Evolutionary conservation across 2,113 vertebrate species (phyloP), one percentile per base, ranked within the genome.

Genomic region (Chunga burmeisteri): DNA sequence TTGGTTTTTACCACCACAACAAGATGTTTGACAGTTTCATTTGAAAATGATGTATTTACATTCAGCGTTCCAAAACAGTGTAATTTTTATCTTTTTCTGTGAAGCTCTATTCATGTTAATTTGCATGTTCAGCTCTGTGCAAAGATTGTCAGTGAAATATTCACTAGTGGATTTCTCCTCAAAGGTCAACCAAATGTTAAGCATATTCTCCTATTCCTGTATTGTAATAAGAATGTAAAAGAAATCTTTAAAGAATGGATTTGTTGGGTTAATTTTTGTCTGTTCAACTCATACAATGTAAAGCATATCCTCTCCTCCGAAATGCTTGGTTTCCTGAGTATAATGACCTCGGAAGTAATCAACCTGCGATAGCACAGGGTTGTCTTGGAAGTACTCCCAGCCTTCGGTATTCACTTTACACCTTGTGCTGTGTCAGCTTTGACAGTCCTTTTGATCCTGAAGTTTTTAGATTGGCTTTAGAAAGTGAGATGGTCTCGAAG

Each of bases 41-140:
- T 95, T 97, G 96, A 95, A 97, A 97, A 97, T 96, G 80, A 94
- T 95, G 82, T 95, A 97, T 97, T 97, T 97, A 94, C 88, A 62
- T 87, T 93, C 0, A 0, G 32, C n/a, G 1, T 81, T 95, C 88
- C 70, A 53, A 92, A 95, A 96, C 88, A 91, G 91, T 81, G 80
- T 94, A 93, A 94, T 94, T 94, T 96, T 88, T 58, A 72, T 96
- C 81, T 61, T 81, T 81, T 89, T 84, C 34, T 89, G 23, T 81
- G 62, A 53, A 81, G 38, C 65, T 63, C 27, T 92, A 5, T 86
- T 88, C 25, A 6, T 62, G 16, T 72, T 75, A 56, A 73, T 85
- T 81, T 93, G 71, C 36, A 15, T 81, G 34, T 71, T 94, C 49
- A 26, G 6, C 58, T 86, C 53, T 58, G 30, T 72, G 68, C 65